Conservation (phyloP, 2,113 vertebrate species). For the Anas platyrhynchos region DNA sequence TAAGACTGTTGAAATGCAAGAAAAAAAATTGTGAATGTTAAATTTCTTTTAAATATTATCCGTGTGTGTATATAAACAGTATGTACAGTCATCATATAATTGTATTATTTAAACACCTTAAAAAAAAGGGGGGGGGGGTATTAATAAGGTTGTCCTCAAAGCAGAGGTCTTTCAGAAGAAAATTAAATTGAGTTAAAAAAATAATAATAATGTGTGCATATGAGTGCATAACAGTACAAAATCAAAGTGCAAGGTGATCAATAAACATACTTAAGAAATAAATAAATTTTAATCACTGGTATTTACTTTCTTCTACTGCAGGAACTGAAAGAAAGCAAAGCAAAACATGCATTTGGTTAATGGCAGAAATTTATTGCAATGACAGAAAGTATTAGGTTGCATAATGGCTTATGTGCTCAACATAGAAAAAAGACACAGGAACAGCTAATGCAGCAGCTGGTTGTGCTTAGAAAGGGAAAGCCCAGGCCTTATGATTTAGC, state of each 20-base stretch:
- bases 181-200: not conserved
- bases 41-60: not conserved
- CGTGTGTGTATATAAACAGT: not conserved
- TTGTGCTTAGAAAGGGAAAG: not conserved
- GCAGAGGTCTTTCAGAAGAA: not conserved
- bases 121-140: not conserved
- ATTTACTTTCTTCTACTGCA: not conserved
- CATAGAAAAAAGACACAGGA: not conserved
- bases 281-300: not conserved
- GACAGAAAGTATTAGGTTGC: not conserved
- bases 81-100: not conserved
- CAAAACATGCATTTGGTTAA: not conserved
- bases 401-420: fast-evolving
- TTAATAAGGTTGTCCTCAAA: not conserved
- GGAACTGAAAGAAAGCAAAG: not conserved
- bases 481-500: not conserved
- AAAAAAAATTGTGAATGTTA: not conserved
- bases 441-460: not conserved
- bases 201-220: not conserved
- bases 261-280: not conserved
- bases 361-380: not conserved
- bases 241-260: not conserved
- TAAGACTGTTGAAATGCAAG: not conserved
- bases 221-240: not conserved
- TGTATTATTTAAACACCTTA: not conserved